Conservation (phyloP, 2,888 invertebrate species). For the Lamproptera curius region DNA sequence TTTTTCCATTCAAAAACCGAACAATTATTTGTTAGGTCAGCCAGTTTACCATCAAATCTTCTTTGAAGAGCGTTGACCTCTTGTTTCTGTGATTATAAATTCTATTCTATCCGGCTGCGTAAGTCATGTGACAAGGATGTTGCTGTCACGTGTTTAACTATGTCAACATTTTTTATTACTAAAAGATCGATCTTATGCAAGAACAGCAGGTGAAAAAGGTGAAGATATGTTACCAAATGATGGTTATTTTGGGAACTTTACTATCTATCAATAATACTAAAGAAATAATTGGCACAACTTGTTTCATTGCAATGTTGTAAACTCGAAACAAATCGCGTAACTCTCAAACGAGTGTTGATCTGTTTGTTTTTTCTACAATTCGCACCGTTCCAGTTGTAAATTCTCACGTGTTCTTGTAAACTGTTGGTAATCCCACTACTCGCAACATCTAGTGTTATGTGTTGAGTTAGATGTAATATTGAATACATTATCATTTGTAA, state of each 20-base stretch:
- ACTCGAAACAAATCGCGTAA: not conserved
- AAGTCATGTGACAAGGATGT: not conserved
- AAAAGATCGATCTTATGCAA: no score
- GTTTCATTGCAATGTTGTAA: not conserved
- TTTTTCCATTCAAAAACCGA: no score
- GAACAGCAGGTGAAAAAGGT: no score
- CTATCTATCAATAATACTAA: not conserved
- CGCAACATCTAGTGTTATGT: not conserved
- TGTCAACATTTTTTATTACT: not conserved
- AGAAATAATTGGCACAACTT: not conserved
- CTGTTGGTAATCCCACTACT: slow-evolving; percentile 5
- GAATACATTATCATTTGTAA: no score
- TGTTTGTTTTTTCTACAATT: slow-evolving; percentile 3
- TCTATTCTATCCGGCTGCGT: not conserved
- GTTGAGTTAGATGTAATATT: not conserved
- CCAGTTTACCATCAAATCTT: no score
- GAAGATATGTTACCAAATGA: not conserved
- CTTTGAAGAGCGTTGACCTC: no score
- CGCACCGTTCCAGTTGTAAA: slow-evolving; percentile 11
- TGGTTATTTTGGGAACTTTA: not conserved
- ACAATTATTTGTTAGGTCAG: no score
- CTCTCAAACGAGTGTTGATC: slow-evolving; percentile 2
- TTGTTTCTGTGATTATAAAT: no score
- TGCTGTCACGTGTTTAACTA: not conserved
- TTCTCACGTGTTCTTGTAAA: slow-evolving; percentile 18